Evolutionary conservation across 2,888 invertebrate genomes (phyloP).

Genomic region (Busseola fusca): DNA sequence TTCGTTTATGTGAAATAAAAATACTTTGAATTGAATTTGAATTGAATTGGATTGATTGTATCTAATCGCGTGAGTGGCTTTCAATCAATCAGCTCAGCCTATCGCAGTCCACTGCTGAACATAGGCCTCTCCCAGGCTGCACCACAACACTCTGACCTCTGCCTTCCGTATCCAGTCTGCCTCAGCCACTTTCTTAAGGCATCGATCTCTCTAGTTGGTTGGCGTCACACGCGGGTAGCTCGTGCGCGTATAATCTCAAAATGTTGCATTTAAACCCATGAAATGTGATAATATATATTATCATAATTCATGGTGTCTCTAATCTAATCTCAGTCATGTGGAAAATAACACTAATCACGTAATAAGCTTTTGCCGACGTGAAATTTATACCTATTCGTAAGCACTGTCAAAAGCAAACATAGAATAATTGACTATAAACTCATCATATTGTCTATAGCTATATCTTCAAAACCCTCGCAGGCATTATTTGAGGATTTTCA

Average conservation of each 20-base stretch:
- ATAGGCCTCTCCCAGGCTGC: too few relatives aligned
- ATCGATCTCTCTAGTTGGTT: too few relatives aligned
- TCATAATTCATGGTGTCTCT: too few relatives aligned
- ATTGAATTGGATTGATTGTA: too few relatives aligned
- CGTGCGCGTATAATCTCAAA: neutral
- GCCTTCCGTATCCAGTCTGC: too few relatives aligned
- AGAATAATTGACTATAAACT: conserved; percentile 6
- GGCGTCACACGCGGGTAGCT: neutral
- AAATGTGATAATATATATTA: neutral
- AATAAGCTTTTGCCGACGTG: neutral
- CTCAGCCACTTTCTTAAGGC: too few relatives aligned
- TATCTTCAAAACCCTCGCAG: neutral
- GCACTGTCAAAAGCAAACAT: neutral
- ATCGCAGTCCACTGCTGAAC: too few relatives aligned
- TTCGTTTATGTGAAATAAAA: too few relatives aligned
- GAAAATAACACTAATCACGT: neutral
- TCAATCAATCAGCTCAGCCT: too few relatives aligned
- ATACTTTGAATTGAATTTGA: too few relatives aligned
- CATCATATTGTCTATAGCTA: neutral
- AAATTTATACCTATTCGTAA: neutral
- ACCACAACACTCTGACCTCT: too few relatives aligned
- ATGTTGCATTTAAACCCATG: conserved; percentile 5
- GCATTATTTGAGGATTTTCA: neutral
- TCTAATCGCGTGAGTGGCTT: neutral
- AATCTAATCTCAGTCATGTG: neutral